Evolutionary conservation across 2,888 invertebrate species (phyloP).

Genomic region (Volucella inflata): DNA sequence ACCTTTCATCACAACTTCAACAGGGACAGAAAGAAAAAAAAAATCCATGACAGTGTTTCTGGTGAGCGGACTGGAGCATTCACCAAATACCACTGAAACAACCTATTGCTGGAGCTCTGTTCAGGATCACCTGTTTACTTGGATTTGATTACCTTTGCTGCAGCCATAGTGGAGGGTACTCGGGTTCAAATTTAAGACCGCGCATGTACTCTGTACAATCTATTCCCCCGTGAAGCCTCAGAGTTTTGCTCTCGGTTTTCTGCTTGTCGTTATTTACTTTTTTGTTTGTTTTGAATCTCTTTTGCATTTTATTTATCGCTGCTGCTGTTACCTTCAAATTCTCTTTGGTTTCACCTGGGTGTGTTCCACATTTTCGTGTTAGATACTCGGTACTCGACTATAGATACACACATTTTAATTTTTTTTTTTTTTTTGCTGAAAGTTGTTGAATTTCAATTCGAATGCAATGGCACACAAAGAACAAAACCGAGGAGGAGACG

Average conservation of each 20-base stretch:
- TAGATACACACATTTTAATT: conserved; percentile 15
- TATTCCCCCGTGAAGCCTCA: conserved; percentile 33
- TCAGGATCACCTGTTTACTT: conserved; percentile 63
- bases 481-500: conserved; percentile 17
- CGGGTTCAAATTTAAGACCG: conserved; percentile 31
- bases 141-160: conserved; percentile 59
- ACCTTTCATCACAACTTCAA: conserved; percentile 9
- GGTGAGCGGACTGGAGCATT: neutral
- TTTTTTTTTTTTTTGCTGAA: conserved; percentile 42
- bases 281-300: conserved; percentile 29
- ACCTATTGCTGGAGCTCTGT: too few relatives aligned
- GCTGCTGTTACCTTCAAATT: conserved; percentile 23
- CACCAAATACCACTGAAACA: too few relatives aligned
- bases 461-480: conserved; percentile 56
- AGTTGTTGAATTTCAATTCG: conserved; percentile 67
- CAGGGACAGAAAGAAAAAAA: neutral
- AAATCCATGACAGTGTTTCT: conserved; percentile 5
- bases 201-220: conserved; percentile 54
- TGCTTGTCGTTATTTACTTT: neutral
- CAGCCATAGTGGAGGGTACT: conserved; percentile 39
- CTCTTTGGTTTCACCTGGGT: conserved; percentile 63
- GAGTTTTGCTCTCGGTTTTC: conserved; percentile 22
- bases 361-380: conserved; percentile 68
- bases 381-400: conserved; percentile 25
- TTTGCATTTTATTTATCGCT: conserved; percentile 41